phyloP scores from a whole-genome alignment of 2,888 invertebrate genomes.

The Leucoma salicis region DNA sequence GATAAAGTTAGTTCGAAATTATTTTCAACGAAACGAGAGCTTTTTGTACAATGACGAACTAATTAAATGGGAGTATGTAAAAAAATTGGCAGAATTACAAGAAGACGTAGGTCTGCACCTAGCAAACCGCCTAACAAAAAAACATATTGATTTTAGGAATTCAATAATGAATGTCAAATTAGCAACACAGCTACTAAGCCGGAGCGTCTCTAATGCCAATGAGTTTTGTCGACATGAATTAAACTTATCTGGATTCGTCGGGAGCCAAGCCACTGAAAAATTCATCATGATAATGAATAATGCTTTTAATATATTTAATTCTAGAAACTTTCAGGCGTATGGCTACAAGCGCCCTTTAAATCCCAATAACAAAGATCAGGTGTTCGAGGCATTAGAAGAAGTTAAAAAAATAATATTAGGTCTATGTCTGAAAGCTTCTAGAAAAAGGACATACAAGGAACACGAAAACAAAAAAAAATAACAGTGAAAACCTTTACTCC shows the following conservation, averaged over 20 bases:
- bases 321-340: conserved; percentile 5
- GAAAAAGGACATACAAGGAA: conserved; percentile 12
- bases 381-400: conserved; percentile 7
- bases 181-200: conserved; percentile 14
- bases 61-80: conserved; percentile 8
- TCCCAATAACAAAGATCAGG: conserved; percentile 2
- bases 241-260: conserved; percentile 4
- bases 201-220: conserved; percentile 11
- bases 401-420: conserved; percentile 13
- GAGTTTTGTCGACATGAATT: conserved; percentile 15
- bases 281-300: conserved; percentile 17
- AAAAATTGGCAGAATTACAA: conserved; percentile 10
- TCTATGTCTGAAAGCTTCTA: conserved; percentile 9
- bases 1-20: conserved; percentile 19
- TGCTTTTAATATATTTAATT: conserved; percentile 18
- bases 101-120: conserved; percentile 12
- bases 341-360: neutral
- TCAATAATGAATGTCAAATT: conserved; percentile 27
- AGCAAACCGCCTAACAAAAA: conserved; percentile 12
- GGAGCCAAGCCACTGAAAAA: conserved; percentile 12
- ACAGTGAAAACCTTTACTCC: conserved; percentile 11
- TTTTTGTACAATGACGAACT: conserved; percentile 7
- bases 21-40: conserved; percentile 7
- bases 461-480: neutral
- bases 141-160: conserved; percentile 17